Base-by-base conservation (phyloP, 2,888 invertebrate species). In the Thumatha senex region DNA sequence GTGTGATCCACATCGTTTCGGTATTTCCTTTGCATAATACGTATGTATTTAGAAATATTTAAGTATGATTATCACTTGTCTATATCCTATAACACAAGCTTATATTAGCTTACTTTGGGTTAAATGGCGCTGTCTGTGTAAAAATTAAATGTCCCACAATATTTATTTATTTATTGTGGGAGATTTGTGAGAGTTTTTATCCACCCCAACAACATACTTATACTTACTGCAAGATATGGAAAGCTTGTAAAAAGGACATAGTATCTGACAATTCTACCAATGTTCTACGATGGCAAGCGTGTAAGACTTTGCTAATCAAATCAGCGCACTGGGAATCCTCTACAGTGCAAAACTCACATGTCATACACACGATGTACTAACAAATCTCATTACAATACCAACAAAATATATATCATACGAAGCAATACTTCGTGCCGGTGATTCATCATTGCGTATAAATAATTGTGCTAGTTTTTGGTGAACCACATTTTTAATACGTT, bases 341-440 rank as follows among this genome's bases (percentile, higher is more conserved):
- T 77, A 45, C 49, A 84, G 68, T 84, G 83, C 77, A 45, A n/a
- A 56, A 49, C 60, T 61, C 64, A 69, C 76, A 74, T 69, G 74
- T 67, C 66, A 58, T 57, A 57, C 36, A 24, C 64, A 57, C 34
- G 8, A 64, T 61, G 5, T 24, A 24, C 18, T 24, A 24, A 68
- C 48, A 80, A 84, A 87, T 86, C 86, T 74, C 69, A 82, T 86
- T 84, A 87, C 49, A 51, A 50, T 36, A 35, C n/a, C n/a, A n/a
- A n/a, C 46, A 55, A 51, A 64, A 54, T 48, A 18, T 41, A 47
- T 61, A 50, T 61, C 24, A 48, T 7, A 34, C 14, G 35, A 30
- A 41, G 8, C 35, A 18, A 48, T 10, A 7, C 8, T 41, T 41
- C 12, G 34, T 47, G 13, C 8, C 24, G 29, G 10, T 40, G 46